Evolutionary conservation across 2,113 vertebrate species (phyloP).

Genomic region (Turnix velox): DNA sequence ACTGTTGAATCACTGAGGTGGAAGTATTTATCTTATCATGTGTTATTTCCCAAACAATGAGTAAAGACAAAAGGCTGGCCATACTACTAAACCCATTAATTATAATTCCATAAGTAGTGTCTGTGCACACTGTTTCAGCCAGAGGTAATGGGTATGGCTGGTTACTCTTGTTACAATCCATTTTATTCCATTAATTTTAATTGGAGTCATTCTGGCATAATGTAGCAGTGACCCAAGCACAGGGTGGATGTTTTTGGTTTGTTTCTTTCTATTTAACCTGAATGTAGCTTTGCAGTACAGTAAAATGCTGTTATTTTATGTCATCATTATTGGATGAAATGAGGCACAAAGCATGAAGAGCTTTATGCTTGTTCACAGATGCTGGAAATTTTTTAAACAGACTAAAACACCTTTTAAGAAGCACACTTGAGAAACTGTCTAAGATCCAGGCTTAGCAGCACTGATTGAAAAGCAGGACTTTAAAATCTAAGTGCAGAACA

Average conservation of each 20-base stretch:
- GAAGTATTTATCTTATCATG: neutral
- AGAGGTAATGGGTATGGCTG: neutral
- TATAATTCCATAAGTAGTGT: neutral
- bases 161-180: neutral
- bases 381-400: neutral
- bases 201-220: neutral
- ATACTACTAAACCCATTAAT: neutral
- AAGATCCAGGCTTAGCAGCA: neutral
- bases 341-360: neutral
- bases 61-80: neutral
- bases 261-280: neutral
- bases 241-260: neutral
- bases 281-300: neutral
- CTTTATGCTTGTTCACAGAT: neutral
- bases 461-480: neutral
- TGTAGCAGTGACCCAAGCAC: neutral
- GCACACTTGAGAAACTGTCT: neutral
- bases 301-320: neutral
- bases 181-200: slow-evolving; percentile 2
- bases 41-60: neutral
- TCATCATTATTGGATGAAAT: neutral
- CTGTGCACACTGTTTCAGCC: neutral
- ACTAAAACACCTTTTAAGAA: neutral
- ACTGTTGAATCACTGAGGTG: neutral
- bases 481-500: neutral